Evolutionary conservation across 2,113 vertebrate species (phyloP), one percentile per base, ranked within the genome.

Genomic region (Anthoscopus minutus): DNA sequence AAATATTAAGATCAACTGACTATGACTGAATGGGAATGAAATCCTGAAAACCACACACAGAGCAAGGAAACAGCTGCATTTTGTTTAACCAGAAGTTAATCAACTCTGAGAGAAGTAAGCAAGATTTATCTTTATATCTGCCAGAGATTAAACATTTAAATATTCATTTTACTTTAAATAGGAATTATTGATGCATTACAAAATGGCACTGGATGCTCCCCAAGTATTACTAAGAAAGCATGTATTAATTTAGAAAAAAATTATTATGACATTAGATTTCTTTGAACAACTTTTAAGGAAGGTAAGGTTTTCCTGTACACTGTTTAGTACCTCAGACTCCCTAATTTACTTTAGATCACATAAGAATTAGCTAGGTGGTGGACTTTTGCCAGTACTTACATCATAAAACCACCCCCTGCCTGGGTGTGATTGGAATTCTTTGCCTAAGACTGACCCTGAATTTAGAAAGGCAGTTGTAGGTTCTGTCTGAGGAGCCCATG

Each of bases 331-430:
- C 57, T 80, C 61, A 57, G 80, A 13, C 44, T 86, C 90, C 53
- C 65, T 84, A 40, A 81, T 86, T 92, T 94, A 90, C 90, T 95
- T 79, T 93, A 72, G 80, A 93, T 92, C 93, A 90, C 80, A 31
- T 81, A 88, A 84, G 94, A 93, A 94, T 90, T 93, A 94, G 92
- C 83, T 86, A 84, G 93, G 67, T 92, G 70, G 72, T 92, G 93
- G 96, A 94, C 53, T 93, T 92, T 16, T 93, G 96, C 96, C 94
- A 96, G 93, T 77, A 86, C 94, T 96, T 96, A 84, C 93, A 95
- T 96, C 95, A 95, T 95, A 96, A 96, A 96, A 93, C 93, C 92
- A 94, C 92, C 95, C 88, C 88, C 95, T 90, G 94, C 93, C 88
- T 88, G 90, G 93, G 94, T 92, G 92, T 94, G 94, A 96, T 88